Evolutionary conservation across 1,140 invertebrate species (phyloP).

Genomic region (Micrasema longulum): DNA sequence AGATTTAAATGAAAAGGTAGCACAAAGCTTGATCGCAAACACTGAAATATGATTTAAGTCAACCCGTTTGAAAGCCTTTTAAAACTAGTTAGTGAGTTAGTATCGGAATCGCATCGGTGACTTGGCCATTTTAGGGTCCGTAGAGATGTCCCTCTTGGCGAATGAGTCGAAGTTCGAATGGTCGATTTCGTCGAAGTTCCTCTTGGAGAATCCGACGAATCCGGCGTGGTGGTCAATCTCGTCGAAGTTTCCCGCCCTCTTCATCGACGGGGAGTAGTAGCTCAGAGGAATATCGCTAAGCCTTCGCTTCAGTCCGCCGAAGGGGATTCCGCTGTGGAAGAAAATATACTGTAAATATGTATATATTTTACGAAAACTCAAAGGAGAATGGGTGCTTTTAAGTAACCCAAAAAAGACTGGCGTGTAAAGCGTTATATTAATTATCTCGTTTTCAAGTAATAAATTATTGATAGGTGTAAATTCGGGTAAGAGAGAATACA

Average conservation of each 20-base stretch:
- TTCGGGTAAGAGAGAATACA: too few relatives aligned
- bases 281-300: conserved; percentile 2
- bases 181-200: conserved; percentile 52
- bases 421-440: too few relatives aligned
- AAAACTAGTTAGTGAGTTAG: not conserved
- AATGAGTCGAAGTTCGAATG: conserved; percentile 45
- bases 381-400: too few relatives aligned
- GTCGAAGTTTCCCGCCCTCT: conserved; percentile 70
- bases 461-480: too few relatives aligned
- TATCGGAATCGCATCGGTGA: conserved; percentile 18
- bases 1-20: not conserved
- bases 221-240: conserved; percentile 70
- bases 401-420: too few relatives aligned
- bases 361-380: too few relatives aligned
- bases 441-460: too few relatives aligned
- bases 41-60: conserved; percentile 24
- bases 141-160: conserved; percentile 15
- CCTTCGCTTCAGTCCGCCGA: conserved; percentile 40
- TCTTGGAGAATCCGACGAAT: conserved; percentile 62
- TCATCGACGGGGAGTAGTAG: conserved; percentile 17
- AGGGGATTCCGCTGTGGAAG: conserved; percentile 39
- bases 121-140: not conserved
- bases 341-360: too few relatives aligned
- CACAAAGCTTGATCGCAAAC: conserved; percentile 4
- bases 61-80: conserved; percentile 12